phyloP scores from a whole-genome alignment of 2,113 vertebrate species.

The Diphyllodes magnificus region DNA sequence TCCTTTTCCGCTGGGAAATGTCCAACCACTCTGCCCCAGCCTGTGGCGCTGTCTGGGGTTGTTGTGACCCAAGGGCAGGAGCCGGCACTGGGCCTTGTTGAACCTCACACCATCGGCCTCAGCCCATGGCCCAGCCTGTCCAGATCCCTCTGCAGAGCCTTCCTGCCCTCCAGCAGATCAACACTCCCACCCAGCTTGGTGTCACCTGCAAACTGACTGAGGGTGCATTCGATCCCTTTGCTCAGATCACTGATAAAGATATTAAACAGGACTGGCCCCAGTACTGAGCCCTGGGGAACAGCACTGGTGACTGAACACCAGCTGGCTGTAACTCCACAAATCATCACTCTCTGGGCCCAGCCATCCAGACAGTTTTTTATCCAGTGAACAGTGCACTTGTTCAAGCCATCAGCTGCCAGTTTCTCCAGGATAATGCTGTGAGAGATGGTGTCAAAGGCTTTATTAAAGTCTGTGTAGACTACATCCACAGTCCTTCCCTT shows the following conservation, averaged over 20 bases:
- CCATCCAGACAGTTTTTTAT: not conserved
- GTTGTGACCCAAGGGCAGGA: not conserved
- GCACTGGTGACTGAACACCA: not conserved
- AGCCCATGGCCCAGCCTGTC: not conserved
- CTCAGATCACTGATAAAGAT: not conserved
- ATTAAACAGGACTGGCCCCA: not conserved
- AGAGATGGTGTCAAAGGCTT: not conserved
- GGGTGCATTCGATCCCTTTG: too few species aligned
- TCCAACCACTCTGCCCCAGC: not conserved
- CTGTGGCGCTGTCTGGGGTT: not conserved
- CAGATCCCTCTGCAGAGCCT: not conserved
- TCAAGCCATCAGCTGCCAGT: not conserved
- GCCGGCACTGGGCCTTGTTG: not conserved
- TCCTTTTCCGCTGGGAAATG: not conserved
- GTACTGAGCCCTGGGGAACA: not conserved
- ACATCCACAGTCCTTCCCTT: not conserved
- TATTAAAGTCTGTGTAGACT: not conserved
- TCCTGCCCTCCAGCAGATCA: not conserved
- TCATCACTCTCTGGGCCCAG: not conserved
- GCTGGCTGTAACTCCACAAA: not conserved
- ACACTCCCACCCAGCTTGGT: not conserved
- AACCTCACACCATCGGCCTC: not conserved
- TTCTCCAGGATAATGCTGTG: not conserved
- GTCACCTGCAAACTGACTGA: not conserved
- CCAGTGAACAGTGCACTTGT: not conserved